phyloP scores from a whole-genome alignment of 2,797 vertebrate species.

The Clarias pachynema region DNA sequence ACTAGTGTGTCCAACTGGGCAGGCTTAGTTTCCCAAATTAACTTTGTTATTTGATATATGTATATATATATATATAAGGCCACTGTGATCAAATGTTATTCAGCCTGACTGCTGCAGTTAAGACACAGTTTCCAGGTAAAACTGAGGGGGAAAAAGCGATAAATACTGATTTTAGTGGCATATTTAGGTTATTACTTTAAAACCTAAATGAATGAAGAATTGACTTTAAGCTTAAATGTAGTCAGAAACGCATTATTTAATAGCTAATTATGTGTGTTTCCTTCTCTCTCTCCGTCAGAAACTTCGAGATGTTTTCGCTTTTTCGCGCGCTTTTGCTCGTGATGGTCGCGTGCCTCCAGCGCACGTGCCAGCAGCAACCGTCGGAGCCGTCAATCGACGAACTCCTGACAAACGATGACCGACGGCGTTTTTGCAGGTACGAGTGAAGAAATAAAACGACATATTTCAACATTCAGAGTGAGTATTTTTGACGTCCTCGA shows the following conservation, averaged over 20 bases:
- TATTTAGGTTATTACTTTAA: neutral
- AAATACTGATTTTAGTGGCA: neutral
- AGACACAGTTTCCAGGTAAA: neutral
- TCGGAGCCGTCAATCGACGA: neutral
- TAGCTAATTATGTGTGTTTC: neutral
- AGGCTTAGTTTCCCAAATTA: conserved; percentile 44
- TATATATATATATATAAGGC: conserved; percentile 16
- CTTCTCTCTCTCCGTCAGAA: neutral
- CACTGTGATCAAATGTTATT: conserved; percentile 9
- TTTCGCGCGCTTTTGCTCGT: conserved; percentile 3
- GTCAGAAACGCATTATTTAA: neutral
- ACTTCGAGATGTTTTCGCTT: conserved; percentile 31
- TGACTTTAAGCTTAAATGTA: no score
- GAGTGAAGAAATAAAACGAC: neutral
- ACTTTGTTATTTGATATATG: conserved; percentile 38
- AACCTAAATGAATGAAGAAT: neutral
- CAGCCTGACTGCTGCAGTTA: neutral
- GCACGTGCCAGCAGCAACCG: neutral
- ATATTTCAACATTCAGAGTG: neutral
- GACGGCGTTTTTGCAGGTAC: conserved; percentile 43
- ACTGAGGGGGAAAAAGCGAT: neutral
- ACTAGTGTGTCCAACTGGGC: conserved; percentile 12
- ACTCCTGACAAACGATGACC: conserved; percentile 15
- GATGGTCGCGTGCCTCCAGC: conserved; percentile 17
- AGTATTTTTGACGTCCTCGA: neutral